Evolutionary conservation across 2,113 vertebrate species (phyloP).

Genomic region (Caranx melampygus): DNA sequence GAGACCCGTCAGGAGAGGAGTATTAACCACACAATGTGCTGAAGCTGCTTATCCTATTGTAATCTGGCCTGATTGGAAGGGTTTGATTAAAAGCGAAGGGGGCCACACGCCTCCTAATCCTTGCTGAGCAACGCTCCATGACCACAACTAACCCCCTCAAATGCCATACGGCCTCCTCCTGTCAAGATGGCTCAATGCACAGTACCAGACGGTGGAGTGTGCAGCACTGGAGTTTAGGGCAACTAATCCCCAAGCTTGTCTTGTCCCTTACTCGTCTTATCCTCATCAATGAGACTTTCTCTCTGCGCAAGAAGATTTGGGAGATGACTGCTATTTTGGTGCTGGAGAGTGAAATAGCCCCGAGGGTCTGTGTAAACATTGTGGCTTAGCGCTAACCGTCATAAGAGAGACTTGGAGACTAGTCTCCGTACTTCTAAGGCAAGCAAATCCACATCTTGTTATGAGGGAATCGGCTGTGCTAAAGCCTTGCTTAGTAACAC

Average conservation of each 20-base stretch:
- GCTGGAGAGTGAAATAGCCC: slow-evolving; percentile 73
- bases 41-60: slow-evolving; percentile 75
- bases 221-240: slow-evolving; percentile 70
- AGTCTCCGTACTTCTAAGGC: slow-evolving; percentile 65
- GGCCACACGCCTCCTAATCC: slow-evolving; percentile 79
- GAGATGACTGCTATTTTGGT: slow-evolving; percentile 80
- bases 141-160: slow-evolving; percentile 70
- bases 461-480: slow-evolving; percentile 69
- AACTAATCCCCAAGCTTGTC: slow-evolving; percentile 76
- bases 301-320: slow-evolving; percentile 69
- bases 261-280: slow-evolving; percentile 77
- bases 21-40: slow-evolving; percentile 72
- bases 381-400: slow-evolving; percentile 69
- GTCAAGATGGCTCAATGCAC: slow-evolving; percentile 69
- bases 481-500: slow-evolving; percentile 78
- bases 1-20: slow-evolving; percentile 48
- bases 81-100: slow-evolving; percentile 83
- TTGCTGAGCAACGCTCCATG: slow-evolving; percentile 66
- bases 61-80: slow-evolving; percentile 82
- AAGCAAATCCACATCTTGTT: slow-evolving; percentile 73
- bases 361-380: slow-evolving; percentile 73
- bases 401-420: slow-evolving; percentile 63
- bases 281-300: slow-evolving; percentile 77
- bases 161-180: slow-evolving; percentile 65
- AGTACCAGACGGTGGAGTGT: slow-evolving; percentile 72